Percentiles rank a stretch among this genome's conserved stretches.
Conservation (phyloP, 35 echinoderm and acorn worm genomes). For the Heliocidaris tuberculata region DNA sequence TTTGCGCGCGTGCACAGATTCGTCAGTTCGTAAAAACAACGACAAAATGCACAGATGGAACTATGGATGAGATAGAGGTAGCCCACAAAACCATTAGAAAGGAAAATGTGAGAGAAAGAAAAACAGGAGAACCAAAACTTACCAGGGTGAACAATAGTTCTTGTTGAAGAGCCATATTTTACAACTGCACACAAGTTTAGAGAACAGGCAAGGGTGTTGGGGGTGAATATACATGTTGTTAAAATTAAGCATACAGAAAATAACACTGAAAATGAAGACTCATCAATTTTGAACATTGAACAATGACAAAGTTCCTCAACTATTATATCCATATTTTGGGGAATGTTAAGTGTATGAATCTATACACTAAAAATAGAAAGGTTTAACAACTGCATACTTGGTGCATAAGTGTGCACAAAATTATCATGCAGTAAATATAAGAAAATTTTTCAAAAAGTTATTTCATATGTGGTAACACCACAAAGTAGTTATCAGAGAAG, state of each 20-base stretch:
- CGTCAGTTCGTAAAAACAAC: too few species aligned
- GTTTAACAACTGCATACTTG: too few species aligned
- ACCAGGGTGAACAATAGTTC: conserved; percentile 8
- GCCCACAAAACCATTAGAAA: neutral
- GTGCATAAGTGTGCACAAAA: too few species aligned
- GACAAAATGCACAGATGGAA: neutral
- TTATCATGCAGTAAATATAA: too few species aligned
- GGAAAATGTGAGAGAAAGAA: neutral
- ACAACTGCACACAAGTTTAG: neutral
- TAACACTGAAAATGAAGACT: neutral
- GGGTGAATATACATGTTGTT: neutral
- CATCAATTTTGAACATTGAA: too few species aligned
- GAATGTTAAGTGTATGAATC: too few species aligned
- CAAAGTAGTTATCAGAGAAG: neutral
- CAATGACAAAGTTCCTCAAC: too few species aligned
- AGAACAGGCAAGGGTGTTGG: neutral
- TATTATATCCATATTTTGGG: too few species aligned
- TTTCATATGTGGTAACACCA: neutral
- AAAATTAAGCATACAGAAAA: neutral
- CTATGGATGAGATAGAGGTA: neutral
- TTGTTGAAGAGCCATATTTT: neutral
- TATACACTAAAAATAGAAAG: too few species aligned
- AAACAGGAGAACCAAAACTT: neutral
- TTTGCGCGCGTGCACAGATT: too few species aligned
- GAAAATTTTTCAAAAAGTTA: neutral